Conservation (phyloP, 2,113 vertebrate genomes). For the Tichodroma muraria region DNA sequence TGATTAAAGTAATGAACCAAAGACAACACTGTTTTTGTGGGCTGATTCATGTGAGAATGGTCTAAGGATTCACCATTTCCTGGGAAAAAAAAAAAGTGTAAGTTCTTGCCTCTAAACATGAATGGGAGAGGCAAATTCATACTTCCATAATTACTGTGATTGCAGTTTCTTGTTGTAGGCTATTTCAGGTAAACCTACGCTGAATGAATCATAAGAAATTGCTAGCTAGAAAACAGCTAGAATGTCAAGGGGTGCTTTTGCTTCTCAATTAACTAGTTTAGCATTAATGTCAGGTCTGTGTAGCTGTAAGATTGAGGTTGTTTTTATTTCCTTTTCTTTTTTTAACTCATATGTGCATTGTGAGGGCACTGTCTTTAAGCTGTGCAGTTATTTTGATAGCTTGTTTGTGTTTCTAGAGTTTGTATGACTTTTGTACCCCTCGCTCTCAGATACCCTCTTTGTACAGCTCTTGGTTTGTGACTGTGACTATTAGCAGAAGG, state of each 20-base stretch:
- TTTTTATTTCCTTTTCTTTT: not conserved
- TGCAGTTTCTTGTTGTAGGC: not conserved
- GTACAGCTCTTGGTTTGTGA: not conserved
- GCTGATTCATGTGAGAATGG: not conserved
- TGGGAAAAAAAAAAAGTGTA: not conserved
- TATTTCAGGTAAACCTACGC: not conserved
- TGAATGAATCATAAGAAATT: not conserved
- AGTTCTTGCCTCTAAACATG: not conserved
- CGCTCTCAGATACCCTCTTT: not conserved
- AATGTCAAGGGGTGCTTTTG: slow-evolving; percentile 17
- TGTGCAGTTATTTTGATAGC: not conserved
- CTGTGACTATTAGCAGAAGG: not conserved
- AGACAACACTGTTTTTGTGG: not conserved
- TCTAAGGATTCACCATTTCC: not conserved
- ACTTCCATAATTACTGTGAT: not conserved
- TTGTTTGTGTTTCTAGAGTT: not conserved
- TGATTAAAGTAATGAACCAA: not conserved
- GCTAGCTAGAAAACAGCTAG: not conserved
- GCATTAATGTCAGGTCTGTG: not conserved
- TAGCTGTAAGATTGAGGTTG: not conserved
- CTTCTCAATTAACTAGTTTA: not conserved
- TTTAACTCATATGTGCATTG: not conserved
- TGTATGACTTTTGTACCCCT: not conserved
- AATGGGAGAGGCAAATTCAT: not conserved
- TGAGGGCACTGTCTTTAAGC: not conserved